A percentile compares a stretch with the other conserved stretches of the same genome.
Conservation (phyloP, 53 echinoderm and acorn worm genomes). For the Henricia sp. region DNA sequence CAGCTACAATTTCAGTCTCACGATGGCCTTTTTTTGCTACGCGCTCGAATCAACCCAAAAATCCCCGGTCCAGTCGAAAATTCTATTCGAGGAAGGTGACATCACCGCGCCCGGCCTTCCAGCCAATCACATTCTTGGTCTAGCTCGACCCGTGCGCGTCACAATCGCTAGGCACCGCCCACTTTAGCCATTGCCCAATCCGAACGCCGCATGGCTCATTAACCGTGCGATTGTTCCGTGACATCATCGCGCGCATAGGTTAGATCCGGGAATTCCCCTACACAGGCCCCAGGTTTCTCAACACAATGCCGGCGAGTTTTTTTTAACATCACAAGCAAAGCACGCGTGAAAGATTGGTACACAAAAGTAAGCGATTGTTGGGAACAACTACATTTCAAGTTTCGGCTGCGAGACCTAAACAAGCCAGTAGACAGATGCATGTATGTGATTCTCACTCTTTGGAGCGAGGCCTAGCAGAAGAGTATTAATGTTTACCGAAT, state of each 20-base stretch:
- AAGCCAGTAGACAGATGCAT: not conserved
- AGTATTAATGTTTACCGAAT: conserved; percentile 58
- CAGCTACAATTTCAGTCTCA: too few relatives aligned
- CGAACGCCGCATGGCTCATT: not conserved
- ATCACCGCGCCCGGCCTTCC: not conserved
- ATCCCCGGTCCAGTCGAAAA: conserved; percentile 20
- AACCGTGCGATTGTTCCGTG: not conserved
- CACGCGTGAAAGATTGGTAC: not conserved
- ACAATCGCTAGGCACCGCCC: not conserved
- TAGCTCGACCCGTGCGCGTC: conserved; percentile 28
- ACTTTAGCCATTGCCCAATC: conserved; percentile 6
- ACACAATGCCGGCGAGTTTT: not conserved
- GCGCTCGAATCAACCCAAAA: not conserved
- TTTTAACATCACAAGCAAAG: not conserved
- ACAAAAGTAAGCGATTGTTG: not conserved
- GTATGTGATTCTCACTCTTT: conserved; percentile 9
- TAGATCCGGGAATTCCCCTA: conserved; percentile 14
- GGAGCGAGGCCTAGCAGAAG: not conserved
- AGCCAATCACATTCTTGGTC: conserved; percentile 40
- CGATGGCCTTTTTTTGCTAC: too few relatives aligned
- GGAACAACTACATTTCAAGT: not conserved
- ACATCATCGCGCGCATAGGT: conserved; percentile 23
- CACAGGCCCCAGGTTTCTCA: not conserved
- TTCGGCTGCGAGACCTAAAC: not conserved
- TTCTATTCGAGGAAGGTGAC: conserved; percentile 42